Percentiles rank a stretch among this genome's conserved stretches.
Evolutionary conservation across 1,140 invertebrate species (phyloP).

Genomic region (Lysiphlebus fabarum): DNA sequence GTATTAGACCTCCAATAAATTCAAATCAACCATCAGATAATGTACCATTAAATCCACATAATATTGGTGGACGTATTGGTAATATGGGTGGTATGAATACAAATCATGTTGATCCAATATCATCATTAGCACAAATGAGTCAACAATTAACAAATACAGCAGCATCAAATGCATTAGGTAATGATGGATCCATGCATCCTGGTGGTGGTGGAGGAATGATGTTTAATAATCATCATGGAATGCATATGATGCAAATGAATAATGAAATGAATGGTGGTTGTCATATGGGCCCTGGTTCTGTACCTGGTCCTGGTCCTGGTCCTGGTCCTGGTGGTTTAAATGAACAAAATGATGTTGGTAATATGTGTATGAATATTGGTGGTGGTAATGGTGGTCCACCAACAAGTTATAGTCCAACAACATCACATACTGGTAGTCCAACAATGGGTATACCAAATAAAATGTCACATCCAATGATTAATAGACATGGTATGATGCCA

Average conservation of each 20-base stretch:
- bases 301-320: no score
- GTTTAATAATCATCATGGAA: slow-evolving; percentile 51
- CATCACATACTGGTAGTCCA: slow-evolving; percentile 49
- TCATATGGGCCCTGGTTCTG: slow-evolving; percentile 39
- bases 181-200: slow-evolving; percentile 51
- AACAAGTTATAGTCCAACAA: slow-evolving; percentile 49
- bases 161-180: slow-evolving; percentile 57
- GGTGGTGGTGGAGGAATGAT: slow-evolving; percentile 55
- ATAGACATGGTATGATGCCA: slow-evolving; percentile 58
- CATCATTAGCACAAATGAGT: slow-evolving; percentile 90
- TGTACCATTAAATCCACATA: slow-evolving; percentile 78
- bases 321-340: slow-evolving; percentile 43
- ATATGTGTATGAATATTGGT: slow-evolving; percentile 49
- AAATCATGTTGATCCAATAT: slow-evolving; percentile 85
- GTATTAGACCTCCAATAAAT: slow-evolving; percentile 43
- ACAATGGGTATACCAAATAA: slow-evolving; percentile 42
- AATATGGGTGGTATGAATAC: slow-evolving; percentile 57
- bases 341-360: slow-evolving; percentile 56
- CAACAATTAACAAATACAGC: slow-evolving; percentile 81
- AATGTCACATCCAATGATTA: slow-evolving; percentile 50
- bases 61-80: slow-evolving; percentile 59
- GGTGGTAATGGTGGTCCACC: slow-evolving; percentile 53
- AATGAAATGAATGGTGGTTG: slow-evolving; percentile 52
- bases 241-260: slow-evolving; percentile 59
- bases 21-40: slow-evolving; percentile 66